A percentile compares a stretch with the other conserved stretches of the same genome.
Conservation (phyloP, 1,140 invertebrate species). For the Drosophila serrata region DNA sequence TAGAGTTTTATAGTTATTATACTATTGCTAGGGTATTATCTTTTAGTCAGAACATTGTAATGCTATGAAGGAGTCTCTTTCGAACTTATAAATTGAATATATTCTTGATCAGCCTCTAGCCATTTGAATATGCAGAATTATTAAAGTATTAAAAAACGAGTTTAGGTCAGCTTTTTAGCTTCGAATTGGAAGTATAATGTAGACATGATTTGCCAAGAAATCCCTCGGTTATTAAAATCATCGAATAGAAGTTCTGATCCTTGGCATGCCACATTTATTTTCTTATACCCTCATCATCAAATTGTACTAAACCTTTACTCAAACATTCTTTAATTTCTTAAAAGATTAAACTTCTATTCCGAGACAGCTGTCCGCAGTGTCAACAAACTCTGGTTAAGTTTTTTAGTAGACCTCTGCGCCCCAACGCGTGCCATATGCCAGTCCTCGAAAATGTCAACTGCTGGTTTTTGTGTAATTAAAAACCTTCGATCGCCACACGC, state of each 20-base stretch:
- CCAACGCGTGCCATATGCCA: slow-evolving; percentile 78
- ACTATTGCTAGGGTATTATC: no score
- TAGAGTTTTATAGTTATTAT: background rate
- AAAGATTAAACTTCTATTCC: background rate
- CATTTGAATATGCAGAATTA: no score
- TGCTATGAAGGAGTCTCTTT: no score
- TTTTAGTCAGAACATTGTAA: no score
- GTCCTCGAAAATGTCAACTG: slow-evolving; percentile 43
- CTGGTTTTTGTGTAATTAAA: slow-evolving; percentile 70
- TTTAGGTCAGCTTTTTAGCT: no score
- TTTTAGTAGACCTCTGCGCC: slow-evolving; percentile 15
- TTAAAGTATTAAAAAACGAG: no score
- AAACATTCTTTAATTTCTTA: background rate
- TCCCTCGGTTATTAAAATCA: no score
- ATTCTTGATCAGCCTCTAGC: no score
- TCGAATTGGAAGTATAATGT: no score
- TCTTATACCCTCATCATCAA: background rate
- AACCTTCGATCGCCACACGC: slow-evolving; percentile 62
- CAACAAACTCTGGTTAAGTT: slow-evolving; percentile 59
- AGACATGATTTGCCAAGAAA: background rate
- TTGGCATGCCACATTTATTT: background rate
- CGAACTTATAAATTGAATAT: no score
- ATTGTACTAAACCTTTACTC: no score
- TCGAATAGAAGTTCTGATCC: accelerated
- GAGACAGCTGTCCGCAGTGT: slow-evolving; percentile 57